Base-by-base conservation (phyloP, 2,888 invertebrate species). In the Nasonia oneida region DNA sequence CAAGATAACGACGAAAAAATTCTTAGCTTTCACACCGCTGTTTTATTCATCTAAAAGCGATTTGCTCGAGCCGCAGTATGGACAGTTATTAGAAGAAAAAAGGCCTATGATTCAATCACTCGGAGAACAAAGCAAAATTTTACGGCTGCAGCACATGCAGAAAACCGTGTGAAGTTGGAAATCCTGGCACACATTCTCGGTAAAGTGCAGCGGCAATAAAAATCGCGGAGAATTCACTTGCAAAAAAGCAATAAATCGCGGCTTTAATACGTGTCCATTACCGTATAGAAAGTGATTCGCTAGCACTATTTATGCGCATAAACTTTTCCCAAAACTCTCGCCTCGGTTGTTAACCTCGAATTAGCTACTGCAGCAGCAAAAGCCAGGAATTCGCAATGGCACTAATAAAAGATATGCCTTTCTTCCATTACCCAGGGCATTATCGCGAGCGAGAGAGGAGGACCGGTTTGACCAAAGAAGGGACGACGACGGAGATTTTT, bases 261-360 rank as follows among this genome's bases (percentile, higher is more conserved):
- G 73, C 42, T 39, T 73, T 73, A 29, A 29, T 67, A 73, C n/a
- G 42, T 47, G 18, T 42, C 10, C 42, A 47, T 23, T 42, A 73
- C 23, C 14, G 73, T 61, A 15, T 61, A 15, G 14, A 73, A 75
- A 71, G 18, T 39, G 23, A 64, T 80, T 67, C 53, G 10, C 42
- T 29, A 53, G 14, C 53, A 53, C 47, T 47, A 61, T 74, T 39
- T 57, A 70, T 47, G 67, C 23, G 14, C 67, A 76, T 76, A 78
- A 83, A 67, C 67, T 73, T 73, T 4, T 42, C 73, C 64, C 47
- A 15, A 39, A 80, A 81, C 33, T n/a, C 64, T 47, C 47, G 50
- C 12, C 78, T 82, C 71, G 79, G 88, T 88, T 89, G 89, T 90
- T 90, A 89, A 91, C 89, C 90, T 86, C 88, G 87, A 89, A 90